Percentiles rank a stretch among this genome's conserved stretches.
phyloP scores from a whole-genome alignment of 35 echinoderm and acorn worm genomes.

The Stichopus chloronotus region DNA sequence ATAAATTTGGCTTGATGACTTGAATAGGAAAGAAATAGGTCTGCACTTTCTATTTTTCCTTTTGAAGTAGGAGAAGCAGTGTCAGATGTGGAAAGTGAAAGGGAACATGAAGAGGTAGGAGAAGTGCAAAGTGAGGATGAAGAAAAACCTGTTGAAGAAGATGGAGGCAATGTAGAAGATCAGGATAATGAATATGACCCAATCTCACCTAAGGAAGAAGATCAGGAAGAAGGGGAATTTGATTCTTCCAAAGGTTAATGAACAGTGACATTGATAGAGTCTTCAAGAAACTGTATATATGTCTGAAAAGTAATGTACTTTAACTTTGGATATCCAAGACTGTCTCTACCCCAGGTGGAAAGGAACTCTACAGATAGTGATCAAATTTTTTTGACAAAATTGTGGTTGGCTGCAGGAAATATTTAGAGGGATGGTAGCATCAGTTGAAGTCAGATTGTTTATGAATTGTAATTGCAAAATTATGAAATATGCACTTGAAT shows the following conservation, averaged over 20 bases:
- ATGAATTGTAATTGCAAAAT: no score
- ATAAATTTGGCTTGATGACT: no score
- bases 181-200: background rate
- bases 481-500: no score
- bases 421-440: no score
- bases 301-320: background rate
- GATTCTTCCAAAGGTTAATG: conserved; percentile 25
- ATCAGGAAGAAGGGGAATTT: conserved; percentile 31
- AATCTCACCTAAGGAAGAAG: conserved; percentile 26
- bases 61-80: background rate
- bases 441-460: no score
- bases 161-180: conserved; percentile 42
- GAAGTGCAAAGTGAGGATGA: conserved; percentile 35
- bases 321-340: no score
- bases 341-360: no score
- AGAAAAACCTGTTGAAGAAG: conserved; percentile 16
- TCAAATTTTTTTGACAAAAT: no score
- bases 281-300: background rate
- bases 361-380: no score
- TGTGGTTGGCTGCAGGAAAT: no score
- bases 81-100: conserved; percentile 40
- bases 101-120: background rate
- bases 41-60: background rate
- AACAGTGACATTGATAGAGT: conserved; percentile 35
- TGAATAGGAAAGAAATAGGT: no score